Percentiles rank a stretch among this genome's conserved stretches.
Evolutionary conservation across 1,140 invertebrate genomes (phyloP).

Genomic region (Anastrepha obliqua): DNA sequence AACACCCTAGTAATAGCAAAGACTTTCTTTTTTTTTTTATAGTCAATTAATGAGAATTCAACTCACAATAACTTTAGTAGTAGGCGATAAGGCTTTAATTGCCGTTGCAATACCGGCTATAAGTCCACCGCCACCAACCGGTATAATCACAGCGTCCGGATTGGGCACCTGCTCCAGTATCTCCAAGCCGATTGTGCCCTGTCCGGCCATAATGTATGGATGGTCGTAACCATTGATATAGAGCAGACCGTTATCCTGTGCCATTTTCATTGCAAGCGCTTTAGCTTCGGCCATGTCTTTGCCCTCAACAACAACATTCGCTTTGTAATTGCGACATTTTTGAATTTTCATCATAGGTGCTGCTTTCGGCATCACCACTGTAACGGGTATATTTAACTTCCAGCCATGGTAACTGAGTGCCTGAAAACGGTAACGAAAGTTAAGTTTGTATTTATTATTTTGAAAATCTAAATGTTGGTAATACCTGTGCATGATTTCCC

Average conservation of each 20-base stretch:
- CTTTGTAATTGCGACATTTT: slow-evolving; percentile 88
- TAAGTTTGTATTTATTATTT: not conserved
- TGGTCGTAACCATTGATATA: slow-evolving; percentile 92
- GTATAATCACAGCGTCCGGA: slow-evolving; percentile 86
- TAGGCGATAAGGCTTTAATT: slow-evolving; percentile 88
- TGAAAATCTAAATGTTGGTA: too few species aligned
- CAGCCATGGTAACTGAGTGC: slow-evolving; percentile 92
- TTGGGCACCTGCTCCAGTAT: slow-evolving; percentile 89
- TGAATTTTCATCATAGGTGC: slow-evolving; percentile 96
- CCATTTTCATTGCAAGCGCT: slow-evolving; percentile 83
- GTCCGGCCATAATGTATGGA: slow-evolving; percentile 93
- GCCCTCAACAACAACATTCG: slow-evolving; percentile 89
- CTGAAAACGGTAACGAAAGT: slow-evolving; percentile 59
- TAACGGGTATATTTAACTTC: slow-evolving; percentile 87
- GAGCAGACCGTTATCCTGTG: slow-evolving; percentile 81
- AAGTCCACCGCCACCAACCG: slow-evolving; percentile 92
- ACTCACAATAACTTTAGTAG: slow-evolving; percentile 83
- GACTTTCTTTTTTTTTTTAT: not conserved
- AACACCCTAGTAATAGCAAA: slow-evolving; percentile 81
- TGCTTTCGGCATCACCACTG: slow-evolving; percentile 94
- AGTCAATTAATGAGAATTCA: not conserved
- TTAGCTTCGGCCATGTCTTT: slow-evolving; percentile 91
- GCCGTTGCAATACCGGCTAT: slow-evolving; percentile 92
- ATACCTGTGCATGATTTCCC: slow-evolving; percentile 89
- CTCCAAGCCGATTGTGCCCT: slow-evolving; percentile 94